Percentiles rank a stretch among this genome's conserved stretches.
Evolutionary conservation across 1,140 invertebrate species (phyloP).

Genomic region (Conus ventricosus): DNA sequence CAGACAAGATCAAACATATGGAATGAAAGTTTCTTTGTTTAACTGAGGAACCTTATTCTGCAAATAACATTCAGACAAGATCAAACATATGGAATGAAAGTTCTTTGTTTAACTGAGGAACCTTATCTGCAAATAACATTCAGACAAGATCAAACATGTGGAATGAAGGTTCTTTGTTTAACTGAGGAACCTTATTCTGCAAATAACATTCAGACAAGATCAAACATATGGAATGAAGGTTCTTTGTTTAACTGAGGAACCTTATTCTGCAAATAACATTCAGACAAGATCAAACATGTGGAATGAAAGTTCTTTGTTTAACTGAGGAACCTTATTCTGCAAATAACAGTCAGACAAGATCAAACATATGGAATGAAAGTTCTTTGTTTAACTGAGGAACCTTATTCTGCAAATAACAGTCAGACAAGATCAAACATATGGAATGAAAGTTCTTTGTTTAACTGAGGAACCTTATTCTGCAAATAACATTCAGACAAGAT

Average conservation of each 20-base stretch:
- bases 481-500: constrained; percentile 30
- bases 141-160: not conserved
- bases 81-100: constrained; percentile 34
- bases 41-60: constrained; percentile 70
- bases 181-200: constrained; percentile 68
- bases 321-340: constrained; percentile 68
- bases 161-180: constrained; percentile 65
- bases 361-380: constrained; percentile 36
- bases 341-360: constrained; percentile 28
- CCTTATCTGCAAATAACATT: constrained; percentile 60
- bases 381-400: constrained; percentile 68
- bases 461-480: constrained; percentile 68
- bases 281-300: not conserved
- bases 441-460: constrained; percentile 65
- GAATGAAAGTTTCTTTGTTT: constrained; percentile 63
- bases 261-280: constrained; percentile 63
- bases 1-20: not conserved
- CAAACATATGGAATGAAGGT: constrained; percentile 23
- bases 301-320: constrained; percentile 65
- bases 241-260: constrained; percentile 68
- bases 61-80: constrained; percentile 32
- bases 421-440: not conserved
- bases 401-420: constrained; percentile 62
- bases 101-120: constrained; percentile 68
- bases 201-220: constrained; percentile 30